These are phyloP conservation scores for Mimas tiliae DNA, from an alignment of 2,888 invertebrate genomes.

Conservation along the genomic window DNA sequence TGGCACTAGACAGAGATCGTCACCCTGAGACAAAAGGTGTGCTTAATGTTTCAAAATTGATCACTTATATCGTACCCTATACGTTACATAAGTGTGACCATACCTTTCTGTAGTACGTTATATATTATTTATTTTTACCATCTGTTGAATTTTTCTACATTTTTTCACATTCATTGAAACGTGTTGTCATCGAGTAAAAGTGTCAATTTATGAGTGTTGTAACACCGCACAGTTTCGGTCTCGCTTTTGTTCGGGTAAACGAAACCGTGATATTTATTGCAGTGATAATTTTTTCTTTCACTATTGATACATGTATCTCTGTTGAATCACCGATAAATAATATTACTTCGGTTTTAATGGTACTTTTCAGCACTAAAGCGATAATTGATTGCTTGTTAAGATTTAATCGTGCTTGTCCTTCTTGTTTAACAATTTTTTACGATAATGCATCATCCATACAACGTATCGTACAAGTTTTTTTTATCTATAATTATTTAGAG, in stretches of 20 bases:
- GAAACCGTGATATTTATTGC: constrained; percentile 18
- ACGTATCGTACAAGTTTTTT: no score
- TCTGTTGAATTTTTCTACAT: not conserved
- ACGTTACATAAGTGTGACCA: no score
- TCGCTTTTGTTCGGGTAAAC: not conserved
- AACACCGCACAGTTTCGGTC: constrained; percentile 1
- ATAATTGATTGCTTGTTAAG: not conserved
- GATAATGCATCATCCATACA: not conserved
- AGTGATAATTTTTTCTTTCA: not conserved
- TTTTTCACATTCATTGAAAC: constrained; percentile 2
- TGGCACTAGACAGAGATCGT: no score
- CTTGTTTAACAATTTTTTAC: not conserved
- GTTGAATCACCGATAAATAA: not conserved
- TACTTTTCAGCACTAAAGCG: constrained; percentile 3
- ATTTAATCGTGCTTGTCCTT: not conserved
- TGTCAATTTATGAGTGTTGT: constrained; percentile 16
- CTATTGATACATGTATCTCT: not conserved
- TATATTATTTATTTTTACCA: no score
- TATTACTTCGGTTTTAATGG: not conserved
- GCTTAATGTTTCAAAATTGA: no score
- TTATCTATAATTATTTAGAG: no score
- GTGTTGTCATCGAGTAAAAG: constrained; percentile 20
- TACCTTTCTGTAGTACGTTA: no score
- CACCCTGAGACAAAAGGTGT: no score
- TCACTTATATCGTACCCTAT: no score